These are phyloP conservation scores for Chelonoidis abingdonii DNA, from an alignment of 2,113 vertebrate genomes.

Conservation along the genomic window DNA sequence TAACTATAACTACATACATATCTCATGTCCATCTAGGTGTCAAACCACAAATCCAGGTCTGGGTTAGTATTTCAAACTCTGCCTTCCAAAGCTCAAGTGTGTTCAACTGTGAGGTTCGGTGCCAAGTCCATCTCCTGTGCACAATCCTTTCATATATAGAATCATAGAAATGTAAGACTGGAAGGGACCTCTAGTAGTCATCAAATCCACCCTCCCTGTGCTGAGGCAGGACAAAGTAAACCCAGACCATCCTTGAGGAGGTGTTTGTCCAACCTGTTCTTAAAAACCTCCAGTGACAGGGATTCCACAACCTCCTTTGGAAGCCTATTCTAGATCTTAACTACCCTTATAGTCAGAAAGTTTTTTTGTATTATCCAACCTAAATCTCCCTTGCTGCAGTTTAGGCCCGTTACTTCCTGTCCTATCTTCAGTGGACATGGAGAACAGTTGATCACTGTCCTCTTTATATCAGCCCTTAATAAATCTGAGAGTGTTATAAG, in stretches of 20 bases:
- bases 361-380: background rate
- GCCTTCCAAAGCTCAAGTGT: background rate
- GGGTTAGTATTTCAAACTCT: background rate
- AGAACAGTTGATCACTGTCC: too few species aligned
- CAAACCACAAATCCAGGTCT: background rate
- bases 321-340: background rate
- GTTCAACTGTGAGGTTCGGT: background rate
- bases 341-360: background rate
- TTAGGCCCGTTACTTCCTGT: background rate
- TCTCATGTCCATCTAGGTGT: background rate
- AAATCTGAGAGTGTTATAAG: too few species aligned
- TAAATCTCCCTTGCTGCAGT: background rate
- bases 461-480: too few species aligned
- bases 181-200: background rate
- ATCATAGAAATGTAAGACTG: background rate
- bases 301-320: background rate
- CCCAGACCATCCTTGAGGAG: background rate
- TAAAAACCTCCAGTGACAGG: background rate
- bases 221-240: background rate
- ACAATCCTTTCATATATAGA: background rate
- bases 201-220: background rate
- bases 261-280: background rate
- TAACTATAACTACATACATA: background rate
- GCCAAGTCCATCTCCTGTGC: background rate
- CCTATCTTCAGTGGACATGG: too few species aligned